These are phyloP conservation scores for Porphyrio hochstetteri DNA, from an alignment of 2,113 vertebrate genomes.

Conservation along the genomic window DNA sequence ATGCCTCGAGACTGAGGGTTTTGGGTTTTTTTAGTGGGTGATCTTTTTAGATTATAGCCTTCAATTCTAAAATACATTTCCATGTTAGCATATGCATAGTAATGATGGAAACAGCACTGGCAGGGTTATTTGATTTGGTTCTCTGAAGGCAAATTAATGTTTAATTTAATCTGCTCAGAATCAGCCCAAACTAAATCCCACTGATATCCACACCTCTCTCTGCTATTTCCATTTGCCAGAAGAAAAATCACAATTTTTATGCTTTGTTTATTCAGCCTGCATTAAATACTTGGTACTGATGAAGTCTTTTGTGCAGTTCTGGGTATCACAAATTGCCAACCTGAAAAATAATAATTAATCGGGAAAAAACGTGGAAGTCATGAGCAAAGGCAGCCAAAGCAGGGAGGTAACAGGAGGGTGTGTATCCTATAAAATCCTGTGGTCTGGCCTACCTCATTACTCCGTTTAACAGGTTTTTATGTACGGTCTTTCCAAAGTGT, in stretches of 20 bases:
- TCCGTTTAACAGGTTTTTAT: background rate
- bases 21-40: background rate
- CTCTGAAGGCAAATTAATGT: background rate
- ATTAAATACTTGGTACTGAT: background rate
- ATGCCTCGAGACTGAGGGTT: background rate
- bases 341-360: background rate
- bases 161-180: background rate
- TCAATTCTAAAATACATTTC: background rate
- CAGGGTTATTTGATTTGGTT: background rate
- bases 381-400: background rate
- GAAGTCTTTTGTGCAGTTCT: background rate
- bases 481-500: background rate
- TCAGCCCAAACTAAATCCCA: background rate
- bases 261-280: background rate
- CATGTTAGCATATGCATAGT: background rate
- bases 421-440: background rate
- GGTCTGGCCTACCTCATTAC: background rate
- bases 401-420: accelerated
- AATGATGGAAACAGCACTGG: background rate
- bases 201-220: background rate
- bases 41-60: background rate
- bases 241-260: background rate
- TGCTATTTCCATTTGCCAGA: background rate
- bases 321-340: background rate
- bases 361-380: background rate